These are phyloP conservation scores for Porites divaricata DNA, from an alignment of 92 coral and sea anemone species.

Conservation along the genomic window DNA sequence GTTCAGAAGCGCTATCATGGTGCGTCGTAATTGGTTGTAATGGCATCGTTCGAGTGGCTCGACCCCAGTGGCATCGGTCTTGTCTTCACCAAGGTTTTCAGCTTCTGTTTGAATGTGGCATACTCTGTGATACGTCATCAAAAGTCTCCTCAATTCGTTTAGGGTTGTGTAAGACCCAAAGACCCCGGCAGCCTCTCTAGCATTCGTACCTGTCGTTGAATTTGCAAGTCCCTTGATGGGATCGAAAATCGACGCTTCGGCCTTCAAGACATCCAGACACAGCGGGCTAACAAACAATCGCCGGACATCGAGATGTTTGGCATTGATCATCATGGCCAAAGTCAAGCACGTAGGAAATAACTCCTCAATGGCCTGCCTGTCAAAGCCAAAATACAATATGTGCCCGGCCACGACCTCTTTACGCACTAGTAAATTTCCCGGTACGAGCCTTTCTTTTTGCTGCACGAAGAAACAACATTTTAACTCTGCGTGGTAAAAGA, in stretches of 20 bases:
- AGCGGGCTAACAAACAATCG: conserved; percentile 2
- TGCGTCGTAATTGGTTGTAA: conserved; percentile 1
- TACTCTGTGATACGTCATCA: conserved; percentile 5
- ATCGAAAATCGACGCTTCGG: conserved; percentile 9
- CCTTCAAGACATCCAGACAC: neutral
- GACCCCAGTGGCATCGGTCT: neutral
- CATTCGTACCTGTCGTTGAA: neutral
- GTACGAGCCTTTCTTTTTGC: conserved; percentile 17
- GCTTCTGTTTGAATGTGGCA: neutral
- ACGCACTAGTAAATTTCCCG: conserved; percentile 3
- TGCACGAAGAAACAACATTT: neutral
- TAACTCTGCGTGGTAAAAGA: neutral
- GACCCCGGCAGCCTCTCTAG: neutral
- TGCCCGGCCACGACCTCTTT: conserved; percentile 2
- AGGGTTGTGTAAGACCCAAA: neutral
- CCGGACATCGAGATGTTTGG: neutral
- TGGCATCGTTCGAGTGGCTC: neutral
- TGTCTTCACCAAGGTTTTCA: neutral
- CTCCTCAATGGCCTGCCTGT: neutral
- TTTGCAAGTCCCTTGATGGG: conserved; percentile 7
- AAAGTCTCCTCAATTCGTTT: neutral
- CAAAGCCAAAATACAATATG: neutral
- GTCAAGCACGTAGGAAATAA: neutral
- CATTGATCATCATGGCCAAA: conserved; percentile 13
- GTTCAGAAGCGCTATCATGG: neutral